phyloP scores from a whole-genome alignment of 1,140 invertebrate genomes.

The Drosophila athabasca region DNA sequence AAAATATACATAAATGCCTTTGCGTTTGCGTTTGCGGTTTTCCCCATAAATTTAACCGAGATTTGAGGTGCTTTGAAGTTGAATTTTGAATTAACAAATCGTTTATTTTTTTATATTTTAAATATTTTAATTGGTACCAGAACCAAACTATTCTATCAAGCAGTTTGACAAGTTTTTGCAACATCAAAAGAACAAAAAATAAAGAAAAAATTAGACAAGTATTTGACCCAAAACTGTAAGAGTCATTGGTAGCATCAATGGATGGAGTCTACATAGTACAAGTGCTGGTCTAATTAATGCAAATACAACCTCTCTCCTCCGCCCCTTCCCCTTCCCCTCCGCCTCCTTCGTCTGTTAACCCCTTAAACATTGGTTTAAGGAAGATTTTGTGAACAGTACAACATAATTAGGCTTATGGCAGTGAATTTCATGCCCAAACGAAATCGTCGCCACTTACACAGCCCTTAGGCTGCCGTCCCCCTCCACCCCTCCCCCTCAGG shows the following conservation, averaged over 20 bases:
- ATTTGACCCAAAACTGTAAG: background rate
- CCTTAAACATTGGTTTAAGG: background rate
- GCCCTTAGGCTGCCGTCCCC: constrained; percentile 10
- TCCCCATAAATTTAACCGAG: too few species aligned
- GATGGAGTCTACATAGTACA: background rate
- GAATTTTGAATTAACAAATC: too few species aligned
- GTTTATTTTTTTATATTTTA: too few species aligned
- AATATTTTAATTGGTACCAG: too few species aligned
- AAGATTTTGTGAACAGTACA: constrained; percentile 46
- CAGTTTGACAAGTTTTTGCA: too few species aligned
- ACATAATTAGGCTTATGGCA: constrained; percentile 77
- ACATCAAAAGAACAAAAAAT: too few species aligned
- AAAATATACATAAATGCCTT: background rate
- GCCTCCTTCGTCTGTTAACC: background rate
- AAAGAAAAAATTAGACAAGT: too few species aligned
- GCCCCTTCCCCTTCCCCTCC: background rate
- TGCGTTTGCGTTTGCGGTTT: background rate
- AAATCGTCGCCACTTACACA: constrained; percentile 42
- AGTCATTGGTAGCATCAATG: too few species aligned
- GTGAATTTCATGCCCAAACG: constrained; percentile 68
- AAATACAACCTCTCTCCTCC: constrained; percentile 38
- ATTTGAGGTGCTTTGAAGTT: too few species aligned
- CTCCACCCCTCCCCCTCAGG: background rate
- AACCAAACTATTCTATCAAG: too few species aligned
- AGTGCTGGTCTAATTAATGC: constrained; percentile 51